phyloP scores from a whole-genome alignment of 1,140 invertebrate genomes.

The Globodera rostochiensis region DNA sequence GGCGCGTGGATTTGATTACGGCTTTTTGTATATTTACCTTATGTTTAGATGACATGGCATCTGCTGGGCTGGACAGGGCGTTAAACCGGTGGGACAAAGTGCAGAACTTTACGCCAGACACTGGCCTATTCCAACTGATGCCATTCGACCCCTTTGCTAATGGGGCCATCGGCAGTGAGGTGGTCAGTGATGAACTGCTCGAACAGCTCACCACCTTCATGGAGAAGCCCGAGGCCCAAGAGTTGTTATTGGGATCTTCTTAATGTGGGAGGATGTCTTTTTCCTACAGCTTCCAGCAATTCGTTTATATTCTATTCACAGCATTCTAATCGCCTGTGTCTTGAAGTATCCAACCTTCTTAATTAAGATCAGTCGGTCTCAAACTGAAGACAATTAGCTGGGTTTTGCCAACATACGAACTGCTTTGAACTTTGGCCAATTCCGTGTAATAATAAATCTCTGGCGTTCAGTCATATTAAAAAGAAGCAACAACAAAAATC shows the following conservation, averaged over 20 bases:
- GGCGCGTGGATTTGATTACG: neutral
- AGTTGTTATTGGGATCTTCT: constrained; percentile 13
- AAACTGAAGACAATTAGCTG: no score
- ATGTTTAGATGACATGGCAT: constrained; percentile 13
- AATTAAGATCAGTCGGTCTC: no score
- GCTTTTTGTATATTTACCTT: neutral
- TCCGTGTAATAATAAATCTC: no score
- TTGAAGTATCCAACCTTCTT: no score
- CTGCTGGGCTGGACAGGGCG: constrained; percentile 19
- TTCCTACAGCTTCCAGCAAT: no score
- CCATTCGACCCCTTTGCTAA: constrained; percentile 27
- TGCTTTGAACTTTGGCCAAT: no score
- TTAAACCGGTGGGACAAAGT: constrained; percentile 20
- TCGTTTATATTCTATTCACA: neutral
- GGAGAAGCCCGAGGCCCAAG: constrained; percentile 16
- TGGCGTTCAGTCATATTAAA: no score
- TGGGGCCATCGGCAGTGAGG: constrained; percentile 24
- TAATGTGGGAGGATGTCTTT: neutral
- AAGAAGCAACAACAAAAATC: no score
- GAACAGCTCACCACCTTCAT: constrained; percentile 27
- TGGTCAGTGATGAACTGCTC: constrained; percentile 28
- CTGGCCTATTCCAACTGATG: constrained; percentile 23
- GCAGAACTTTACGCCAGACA: constrained; percentile 21
- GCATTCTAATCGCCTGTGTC: no score
- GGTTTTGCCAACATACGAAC: no score